Evolutionary conservation across 2,113 vertebrate genomes (phyloP).

Genomic region (Pseudois nayaur): DNA sequence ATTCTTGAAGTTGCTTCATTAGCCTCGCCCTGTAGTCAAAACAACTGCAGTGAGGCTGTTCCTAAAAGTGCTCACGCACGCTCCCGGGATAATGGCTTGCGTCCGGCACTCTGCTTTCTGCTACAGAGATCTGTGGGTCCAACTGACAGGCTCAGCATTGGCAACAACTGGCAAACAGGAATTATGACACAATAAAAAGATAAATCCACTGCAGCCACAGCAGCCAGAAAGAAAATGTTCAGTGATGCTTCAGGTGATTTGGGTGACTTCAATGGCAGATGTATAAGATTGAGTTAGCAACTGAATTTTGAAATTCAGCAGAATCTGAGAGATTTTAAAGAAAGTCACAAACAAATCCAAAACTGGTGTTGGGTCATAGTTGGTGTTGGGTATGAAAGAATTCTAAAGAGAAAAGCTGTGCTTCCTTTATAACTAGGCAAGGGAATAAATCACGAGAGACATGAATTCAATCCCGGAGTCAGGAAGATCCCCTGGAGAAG

Average conservation of each 20-base stretch:
- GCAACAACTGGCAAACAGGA: slow-evolving; percentile 30
- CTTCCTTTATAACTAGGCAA: not conserved
- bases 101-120: not conserved
- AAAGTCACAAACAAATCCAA: not conserved
- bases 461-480: not conserved
- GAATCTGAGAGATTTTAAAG: not conserved
- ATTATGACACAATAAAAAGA: not conserved
- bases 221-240: not conserved
- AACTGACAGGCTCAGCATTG: not conserved
- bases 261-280: not conserved
- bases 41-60: not conserved
- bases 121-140: not conserved
- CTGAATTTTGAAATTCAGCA: not conserved
- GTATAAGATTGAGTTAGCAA: not conserved
- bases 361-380: not conserved
- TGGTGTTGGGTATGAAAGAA: not conserved
- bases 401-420: not conserved
- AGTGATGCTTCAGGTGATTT: not conserved
- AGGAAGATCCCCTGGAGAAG: not conserved
- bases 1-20: slow-evolving; percentile 33
- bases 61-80: not conserved
- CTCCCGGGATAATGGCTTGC: not conserved
- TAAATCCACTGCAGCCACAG: slow-evolving; percentile 1
- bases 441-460: not conserved
- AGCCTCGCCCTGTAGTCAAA: slow-evolving; percentile 20